Evolutionary conservation across 2,113 vertebrate genomes (phyloP).

Genomic region (Labeo catla): DNA sequence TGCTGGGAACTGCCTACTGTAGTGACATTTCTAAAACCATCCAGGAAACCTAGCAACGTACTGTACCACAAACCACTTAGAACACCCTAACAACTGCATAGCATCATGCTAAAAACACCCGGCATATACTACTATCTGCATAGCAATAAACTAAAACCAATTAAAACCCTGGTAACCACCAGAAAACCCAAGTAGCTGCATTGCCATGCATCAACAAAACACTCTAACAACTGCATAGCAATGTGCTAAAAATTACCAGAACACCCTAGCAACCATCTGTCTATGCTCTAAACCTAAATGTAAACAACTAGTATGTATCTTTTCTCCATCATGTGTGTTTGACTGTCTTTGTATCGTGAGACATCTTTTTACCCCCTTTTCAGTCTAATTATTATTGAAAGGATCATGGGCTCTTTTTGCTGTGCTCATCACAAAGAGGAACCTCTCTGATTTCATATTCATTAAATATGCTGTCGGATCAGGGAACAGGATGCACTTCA

Average conservation of each 20-base stretch:
- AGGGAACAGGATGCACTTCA: not conserved
- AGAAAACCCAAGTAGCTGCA: too few species aligned
- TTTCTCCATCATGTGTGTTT: not conserved
- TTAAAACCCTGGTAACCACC: too few species aligned
- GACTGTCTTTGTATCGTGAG: not conserved
- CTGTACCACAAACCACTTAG: too few species aligned
- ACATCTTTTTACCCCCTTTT: not conserved
- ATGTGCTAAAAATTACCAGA: not conserved
- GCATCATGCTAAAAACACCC: not conserved
- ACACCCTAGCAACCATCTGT: not conserved
- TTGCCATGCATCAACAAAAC: not conserved
- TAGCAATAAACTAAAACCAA: not conserved
- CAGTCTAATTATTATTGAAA: conserved; percentile 3
- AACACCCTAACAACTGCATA: not conserved
- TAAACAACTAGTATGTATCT: not conserved
- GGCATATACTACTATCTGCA: not conserved
- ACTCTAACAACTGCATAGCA: not conserved
- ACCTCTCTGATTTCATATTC: conserved; percentile 9
- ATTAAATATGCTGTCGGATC: not conserved
- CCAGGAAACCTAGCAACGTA: too few species aligned
- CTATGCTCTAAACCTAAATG: not conserved
- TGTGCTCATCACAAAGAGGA: conserved; percentile 7
- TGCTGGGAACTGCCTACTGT: too few species aligned
- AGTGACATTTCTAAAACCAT: too few species aligned
- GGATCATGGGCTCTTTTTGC: not conserved